These are phyloP conservation scores for Sarotherodon lohbergeri DNA, from an alignment of 2,113 vertebrate genomes.

Conservation along the genomic window DNA sequence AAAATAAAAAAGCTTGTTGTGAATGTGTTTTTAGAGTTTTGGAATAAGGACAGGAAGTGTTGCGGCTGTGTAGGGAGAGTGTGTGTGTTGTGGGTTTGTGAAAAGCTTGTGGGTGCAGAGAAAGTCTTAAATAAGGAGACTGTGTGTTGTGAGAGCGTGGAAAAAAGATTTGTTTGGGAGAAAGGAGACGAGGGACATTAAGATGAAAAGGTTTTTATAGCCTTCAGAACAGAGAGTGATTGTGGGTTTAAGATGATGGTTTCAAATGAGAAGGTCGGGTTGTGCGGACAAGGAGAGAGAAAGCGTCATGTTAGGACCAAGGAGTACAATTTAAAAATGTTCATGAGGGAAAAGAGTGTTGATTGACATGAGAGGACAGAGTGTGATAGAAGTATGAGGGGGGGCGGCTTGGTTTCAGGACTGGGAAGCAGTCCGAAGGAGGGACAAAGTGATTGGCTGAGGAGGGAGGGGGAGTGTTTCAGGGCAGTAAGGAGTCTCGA, in stretches of 20 bases:
- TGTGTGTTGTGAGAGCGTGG: background rate
- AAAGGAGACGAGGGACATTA: background rate
- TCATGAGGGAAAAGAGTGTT: background rate
- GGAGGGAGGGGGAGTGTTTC: constrained; percentile 35
- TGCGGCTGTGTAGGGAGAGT: constrained; percentile 3
- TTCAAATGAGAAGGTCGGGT: background rate
- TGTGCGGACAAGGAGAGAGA: background rate
- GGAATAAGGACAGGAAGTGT: constrained; percentile 18
- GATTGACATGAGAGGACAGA: background rate
- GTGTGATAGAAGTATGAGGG: background rate
- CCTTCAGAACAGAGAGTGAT: background rate
- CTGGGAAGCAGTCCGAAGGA: background rate
- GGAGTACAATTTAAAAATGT: background rate
- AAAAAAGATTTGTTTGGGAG: background rate
- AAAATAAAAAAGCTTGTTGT: background rate
- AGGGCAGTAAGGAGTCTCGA: constrained; percentile 26
- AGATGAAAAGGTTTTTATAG: background rate
- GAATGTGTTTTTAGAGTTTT: background rate
- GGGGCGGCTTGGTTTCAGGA: background rate
- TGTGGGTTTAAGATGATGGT: background rate
- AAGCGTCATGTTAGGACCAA: background rate
- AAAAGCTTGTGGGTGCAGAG: constrained; percentile 15
- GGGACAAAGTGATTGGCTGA: constrained; percentile 35
- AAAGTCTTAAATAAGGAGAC: constrained; percentile 2
- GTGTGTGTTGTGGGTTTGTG: constrained; percentile 32